These are phyloP conservation scores for Spisula solida DNA, from an alignment of 2,888 invertebrate genomes.

Conservation along the genomic window DNA sequence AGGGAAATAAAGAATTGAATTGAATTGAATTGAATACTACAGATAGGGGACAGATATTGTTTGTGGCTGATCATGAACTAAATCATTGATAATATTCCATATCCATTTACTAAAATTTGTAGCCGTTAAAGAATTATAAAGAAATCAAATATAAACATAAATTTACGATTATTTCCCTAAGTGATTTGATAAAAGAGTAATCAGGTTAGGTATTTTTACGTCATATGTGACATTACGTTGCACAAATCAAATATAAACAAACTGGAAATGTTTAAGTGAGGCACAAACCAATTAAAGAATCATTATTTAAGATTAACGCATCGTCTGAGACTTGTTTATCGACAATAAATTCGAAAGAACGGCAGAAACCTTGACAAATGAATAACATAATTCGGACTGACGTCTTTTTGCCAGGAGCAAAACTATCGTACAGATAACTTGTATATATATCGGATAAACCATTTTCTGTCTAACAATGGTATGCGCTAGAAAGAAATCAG, in stretches of 20 bases:
- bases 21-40: no score
- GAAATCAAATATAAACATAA: no score
- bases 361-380: constrained; percentile 31
- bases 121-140: no score
- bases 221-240: not conserved
- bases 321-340: not conserved
- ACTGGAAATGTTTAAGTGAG: not conserved
- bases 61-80: no score
- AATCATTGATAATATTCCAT: no score
- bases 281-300: not conserved
- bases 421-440: not conserved
- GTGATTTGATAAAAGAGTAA: no score
- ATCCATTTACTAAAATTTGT: no score
- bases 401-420: not conserved
- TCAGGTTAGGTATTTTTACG: no score
- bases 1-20: no score
- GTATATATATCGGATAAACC: not conserved
- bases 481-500: not conserved
- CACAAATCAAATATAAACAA: not conserved
- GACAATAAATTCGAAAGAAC: constrained; percentile 18
- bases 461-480: not conserved
- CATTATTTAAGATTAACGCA: constrained; percentile 27
- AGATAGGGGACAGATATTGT: no score
- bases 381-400: constrained; percentile 20
- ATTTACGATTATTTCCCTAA: no score